phyloP scores from a whole-genome alignment of 2,888 invertebrate genomes.

The Nephrotoma guestfalica region DNA sequence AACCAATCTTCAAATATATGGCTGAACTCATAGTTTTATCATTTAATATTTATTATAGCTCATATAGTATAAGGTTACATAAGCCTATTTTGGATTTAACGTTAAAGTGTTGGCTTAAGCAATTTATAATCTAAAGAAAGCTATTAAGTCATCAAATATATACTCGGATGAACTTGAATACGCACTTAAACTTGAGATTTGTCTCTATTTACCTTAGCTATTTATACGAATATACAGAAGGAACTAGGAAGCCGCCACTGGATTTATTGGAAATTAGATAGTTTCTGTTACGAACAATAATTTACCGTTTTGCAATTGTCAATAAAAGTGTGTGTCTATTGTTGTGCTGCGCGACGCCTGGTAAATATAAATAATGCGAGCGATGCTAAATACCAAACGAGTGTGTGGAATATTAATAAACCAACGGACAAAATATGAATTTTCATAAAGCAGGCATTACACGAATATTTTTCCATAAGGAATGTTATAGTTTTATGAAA shows the following conservation, averaged over 20 bases:
- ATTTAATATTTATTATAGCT: too few species aligned
- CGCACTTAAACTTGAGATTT: too few species aligned
- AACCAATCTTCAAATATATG: too few species aligned
- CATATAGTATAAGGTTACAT: too few species aligned
- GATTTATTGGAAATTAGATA: neutral
- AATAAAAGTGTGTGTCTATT: neutral
- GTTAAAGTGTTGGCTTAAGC: too few species aligned
- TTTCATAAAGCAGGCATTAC: neutral
- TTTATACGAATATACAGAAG: too few species aligned
- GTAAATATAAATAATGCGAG: neutral
- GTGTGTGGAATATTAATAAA: neutral
- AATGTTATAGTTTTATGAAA: neutral
- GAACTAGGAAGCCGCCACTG: too few species aligned
- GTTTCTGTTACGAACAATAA: neutral
- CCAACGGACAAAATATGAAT: neutral
- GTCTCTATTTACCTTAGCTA: too few species aligned
- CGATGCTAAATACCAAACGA: neutral
- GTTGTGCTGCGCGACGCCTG: neutral
- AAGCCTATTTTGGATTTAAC: too few species aligned
- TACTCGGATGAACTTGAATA: neutral
- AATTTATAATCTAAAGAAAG: neutral
- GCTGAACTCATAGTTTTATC: too few species aligned
- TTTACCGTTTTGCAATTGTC: neutral
- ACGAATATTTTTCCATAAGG: neutral
- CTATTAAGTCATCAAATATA: neutral